Evolutionary conservation across 2,888 invertebrate genomes (phyloP).

Genomic region (Machimus atricapillus): DNA sequence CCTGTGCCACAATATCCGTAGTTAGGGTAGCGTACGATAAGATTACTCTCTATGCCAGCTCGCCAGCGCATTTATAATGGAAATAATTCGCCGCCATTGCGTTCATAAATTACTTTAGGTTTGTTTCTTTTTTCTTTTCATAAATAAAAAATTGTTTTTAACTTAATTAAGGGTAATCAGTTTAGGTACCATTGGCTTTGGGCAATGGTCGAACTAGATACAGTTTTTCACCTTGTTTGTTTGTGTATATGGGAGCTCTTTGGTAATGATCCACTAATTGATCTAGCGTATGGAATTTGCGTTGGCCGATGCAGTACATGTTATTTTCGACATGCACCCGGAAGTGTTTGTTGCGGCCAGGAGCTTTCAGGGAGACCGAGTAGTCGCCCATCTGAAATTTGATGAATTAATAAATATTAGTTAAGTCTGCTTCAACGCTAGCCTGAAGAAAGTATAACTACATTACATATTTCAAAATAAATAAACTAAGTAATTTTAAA

Average conservation of each 20-base stretch:
- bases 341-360: conserved; percentile 98
- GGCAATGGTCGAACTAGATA: conserved; percentile 95
- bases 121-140: background rate
- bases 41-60: conserved; percentile 16
- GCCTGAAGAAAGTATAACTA: background rate
- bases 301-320: conserved; percentile 96
- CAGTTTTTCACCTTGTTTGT: conserved; percentile 96
- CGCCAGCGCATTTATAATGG: conserved; percentile 3
- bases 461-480: background rate
- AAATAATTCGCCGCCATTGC: conserved; percentile 21
- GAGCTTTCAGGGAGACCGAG: conserved; percentile 97
- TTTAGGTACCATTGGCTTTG: conserved; percentile 65
- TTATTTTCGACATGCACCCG: conserved; percentile 94
- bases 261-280: conserved; percentile 98
- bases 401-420: conserved; percentile 40
- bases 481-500: background rate
- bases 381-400: conserved; percentile 92
- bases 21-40: conserved; percentile 11
- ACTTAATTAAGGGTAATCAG: conserved; percentile 2
- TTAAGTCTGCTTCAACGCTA: background rate
- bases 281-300: conserved; percentile 94
- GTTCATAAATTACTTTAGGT: conserved; percentile 17
- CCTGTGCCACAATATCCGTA: conserved; percentile 18
- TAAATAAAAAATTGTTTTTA: conserved; percentile 33
- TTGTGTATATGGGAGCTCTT: conserved; percentile 98